Base-by-base conservation (phyloP, 2,888 invertebrate species). In the Drosophila recens region DNA sequence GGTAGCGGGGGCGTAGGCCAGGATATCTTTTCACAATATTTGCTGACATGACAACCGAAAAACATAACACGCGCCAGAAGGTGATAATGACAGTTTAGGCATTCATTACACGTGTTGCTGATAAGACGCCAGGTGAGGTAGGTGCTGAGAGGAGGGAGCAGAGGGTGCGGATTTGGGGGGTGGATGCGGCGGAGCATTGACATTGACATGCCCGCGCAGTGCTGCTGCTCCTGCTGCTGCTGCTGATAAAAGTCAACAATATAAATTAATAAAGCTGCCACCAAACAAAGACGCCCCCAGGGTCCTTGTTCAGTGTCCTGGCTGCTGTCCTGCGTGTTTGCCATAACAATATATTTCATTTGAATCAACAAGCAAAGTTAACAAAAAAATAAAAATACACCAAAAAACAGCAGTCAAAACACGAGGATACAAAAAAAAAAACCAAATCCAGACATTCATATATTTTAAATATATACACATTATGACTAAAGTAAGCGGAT, bases 201-300 rank as follows among this genome's bases (percentile, higher is more conserved):
- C 76, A 79, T 67, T 89, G 90, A 85, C 76, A 82, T 82, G 86
- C 66, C 73, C 87, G 71, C 79, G 52, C 67, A 48, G 48, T 65
- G 77, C 48, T 43, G 65, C 27, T 27, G 27, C 27, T 27, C 3
- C 27, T 27, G 27, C 69, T 23, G n/a, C n/a, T n/a, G n/a, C n/a
- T n/a, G 43, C 89, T 87, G 90, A 90, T 88, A 86, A 90, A 87
- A 86, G 90, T 90, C 86, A 89, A 89, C 86, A 90, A 90, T 86
- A 89, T 86, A 86, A 86, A 86, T 86, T 86, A 86, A 90, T 86
- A 86, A 86, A 90, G 87, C 87, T 82, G 89, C 77, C 83, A 89
- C 80, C 83, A 89, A 45, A 78, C 81, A 67, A 66, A 57, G 56
- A 54, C 67, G 85, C 75, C 85, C 67, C 70, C 61, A 70, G 79